Evolutionary conservation across 2,888 invertebrate genomes (phyloP).

Genomic region (Cerastoderma edule): DNA sequence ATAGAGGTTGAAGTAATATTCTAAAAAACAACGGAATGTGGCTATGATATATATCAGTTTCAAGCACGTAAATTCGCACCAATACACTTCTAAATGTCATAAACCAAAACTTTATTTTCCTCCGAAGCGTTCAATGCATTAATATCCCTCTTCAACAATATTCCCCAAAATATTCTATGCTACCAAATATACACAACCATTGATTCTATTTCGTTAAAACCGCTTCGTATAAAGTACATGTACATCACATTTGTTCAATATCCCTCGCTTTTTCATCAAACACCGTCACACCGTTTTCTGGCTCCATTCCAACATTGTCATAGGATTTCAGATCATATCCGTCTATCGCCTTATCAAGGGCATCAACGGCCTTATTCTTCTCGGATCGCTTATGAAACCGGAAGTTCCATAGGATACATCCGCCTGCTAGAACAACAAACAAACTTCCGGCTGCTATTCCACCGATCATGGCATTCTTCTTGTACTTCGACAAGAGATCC

Average conservation of each 20-base stretch:
- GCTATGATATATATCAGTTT: too few species aligned
- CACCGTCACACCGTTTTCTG: constrained; percentile 38
- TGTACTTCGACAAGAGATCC: constrained; percentile 66
- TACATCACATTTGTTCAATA: constrained; percentile 10
- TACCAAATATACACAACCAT: too few species aligned
- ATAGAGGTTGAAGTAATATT: too few species aligned
- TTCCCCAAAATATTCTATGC: too few species aligned
- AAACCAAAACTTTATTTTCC: too few species aligned
- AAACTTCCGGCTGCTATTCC: constrained; percentile 73
- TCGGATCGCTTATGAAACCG: constrained; percentile 56
- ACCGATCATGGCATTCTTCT: constrained; percentile 71
- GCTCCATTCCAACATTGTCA: constrained; percentile 48
- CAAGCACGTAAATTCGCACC: too few species aligned
- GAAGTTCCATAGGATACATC: constrained; percentile 69
- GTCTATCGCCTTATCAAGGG: constrained; percentile 45
- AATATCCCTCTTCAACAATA: too few species aligned
- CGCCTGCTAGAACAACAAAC: constrained; percentile 61
- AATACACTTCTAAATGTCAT: too few species aligned
- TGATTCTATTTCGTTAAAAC: too few species aligned
- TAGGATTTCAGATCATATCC: constrained; percentile 42
- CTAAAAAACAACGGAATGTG: too few species aligned
- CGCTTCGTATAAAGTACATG: too few species aligned
- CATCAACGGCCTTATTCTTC: constrained; percentile 47
- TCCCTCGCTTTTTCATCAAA: neutral
- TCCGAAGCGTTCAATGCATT: too few species aligned